Percentiles rank a stretch among this genome's conserved stretches.
These are phyloP conservation scores for Drosophila niveifrons DNA, from an alignment of 2,888 invertebrate genomes.

Conservation along the genomic window DNA sequence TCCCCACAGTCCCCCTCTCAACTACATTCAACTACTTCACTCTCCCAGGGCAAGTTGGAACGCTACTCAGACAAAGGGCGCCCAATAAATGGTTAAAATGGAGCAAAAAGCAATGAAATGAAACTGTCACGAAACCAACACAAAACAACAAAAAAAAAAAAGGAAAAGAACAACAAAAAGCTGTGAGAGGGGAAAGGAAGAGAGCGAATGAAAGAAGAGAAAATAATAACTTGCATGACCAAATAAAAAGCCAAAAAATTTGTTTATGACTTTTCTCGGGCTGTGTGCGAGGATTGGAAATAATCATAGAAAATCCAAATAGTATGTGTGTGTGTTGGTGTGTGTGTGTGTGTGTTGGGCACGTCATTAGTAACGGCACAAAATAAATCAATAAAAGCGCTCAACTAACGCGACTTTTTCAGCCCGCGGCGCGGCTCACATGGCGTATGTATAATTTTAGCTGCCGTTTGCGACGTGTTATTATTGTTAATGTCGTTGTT, in stretches of 20 bases:
- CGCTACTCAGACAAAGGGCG: constrained; percentile 60
- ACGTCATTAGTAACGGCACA: constrained; percentile 74
- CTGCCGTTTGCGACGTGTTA: constrained; percentile 45
- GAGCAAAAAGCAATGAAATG: constrained; percentile 77
- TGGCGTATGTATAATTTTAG: constrained; percentile 73
- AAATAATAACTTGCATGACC: constrained; percentile 60
- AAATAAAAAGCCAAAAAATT: constrained; percentile 66
- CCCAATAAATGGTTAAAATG: constrained; percentile 79
- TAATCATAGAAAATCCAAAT: constrained; percentile 60
- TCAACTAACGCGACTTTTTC: constrained; percentile 58
- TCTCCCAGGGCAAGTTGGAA: constrained; percentile 16
- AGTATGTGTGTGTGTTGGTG: constrained; percentile 28
- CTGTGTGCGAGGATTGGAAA: constrained; percentile 41
- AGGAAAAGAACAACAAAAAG: constrained; percentile 15
- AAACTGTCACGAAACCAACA: constrained; percentile 75
- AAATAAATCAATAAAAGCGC: constrained; percentile 78
- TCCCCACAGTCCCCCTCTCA: background rate
- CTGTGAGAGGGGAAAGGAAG: background rate
- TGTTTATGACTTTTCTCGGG: constrained; percentile 66
- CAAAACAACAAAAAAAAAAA: constrained; percentile 20
- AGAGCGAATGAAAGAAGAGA: background rate
- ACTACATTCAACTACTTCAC: background rate
- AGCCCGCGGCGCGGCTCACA: constrained; percentile 41
- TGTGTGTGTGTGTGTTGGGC: constrained; percentile 49
- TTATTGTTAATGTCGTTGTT: constrained; percentile 51